Percentiles rank a stretch among this genome's conserved stretches.
Evolutionary conservation across 1,140 invertebrate species (phyloP).

Genomic region (Uloborus diversus): DNA sequence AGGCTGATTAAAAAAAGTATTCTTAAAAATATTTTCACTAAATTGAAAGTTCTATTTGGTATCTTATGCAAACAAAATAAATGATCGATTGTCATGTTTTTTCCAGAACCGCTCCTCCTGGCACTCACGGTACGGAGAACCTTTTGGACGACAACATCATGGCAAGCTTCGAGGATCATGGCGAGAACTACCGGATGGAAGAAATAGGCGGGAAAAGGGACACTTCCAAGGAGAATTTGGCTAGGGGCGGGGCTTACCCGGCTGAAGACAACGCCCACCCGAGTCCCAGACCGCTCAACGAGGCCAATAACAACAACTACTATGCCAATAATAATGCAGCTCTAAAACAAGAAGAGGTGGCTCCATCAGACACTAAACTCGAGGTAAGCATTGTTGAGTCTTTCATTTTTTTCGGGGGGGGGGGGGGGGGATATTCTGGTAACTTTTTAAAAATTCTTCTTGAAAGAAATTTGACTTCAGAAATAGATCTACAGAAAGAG

Average conservation of each 20-base stretch:
- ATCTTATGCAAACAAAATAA: too few species aligned
- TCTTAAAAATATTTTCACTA: too few species aligned
- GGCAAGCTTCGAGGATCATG: slow-evolving; percentile 72
- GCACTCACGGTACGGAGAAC: slow-evolving; percentile 68
- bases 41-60: too few species aligned
- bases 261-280: slow-evolving; percentile 14
- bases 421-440: too few species aligned
- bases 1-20: too few species aligned
- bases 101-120: slow-evolving; percentile 64
- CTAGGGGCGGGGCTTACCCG: slow-evolving; percentile 6
- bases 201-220: slow-evolving; percentile 13
- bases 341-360: slow-evolving; percentile 6
- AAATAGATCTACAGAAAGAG: too few species aligned
- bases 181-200: slow-evolving; percentile 71
- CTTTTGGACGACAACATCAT: slow-evolving; percentile 67
- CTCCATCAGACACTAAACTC: slow-evolving; percentile 5
- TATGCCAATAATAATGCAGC: slow-evolving; percentile 42
- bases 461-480: too few species aligned
- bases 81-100: too few species aligned
- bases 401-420: background rate
- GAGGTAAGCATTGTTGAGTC: slow-evolving; percentile 6
- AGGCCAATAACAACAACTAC: slow-evolving; percentile 41
- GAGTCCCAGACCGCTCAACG: slow-evolving; percentile 8
- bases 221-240: slow-evolving; percentile 27
- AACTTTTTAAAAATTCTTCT: too few species aligned